Evolutionary conservation across 1,140 invertebrate genomes (phyloP).

Genomic region (Nasonia vitripennis): DNA sequence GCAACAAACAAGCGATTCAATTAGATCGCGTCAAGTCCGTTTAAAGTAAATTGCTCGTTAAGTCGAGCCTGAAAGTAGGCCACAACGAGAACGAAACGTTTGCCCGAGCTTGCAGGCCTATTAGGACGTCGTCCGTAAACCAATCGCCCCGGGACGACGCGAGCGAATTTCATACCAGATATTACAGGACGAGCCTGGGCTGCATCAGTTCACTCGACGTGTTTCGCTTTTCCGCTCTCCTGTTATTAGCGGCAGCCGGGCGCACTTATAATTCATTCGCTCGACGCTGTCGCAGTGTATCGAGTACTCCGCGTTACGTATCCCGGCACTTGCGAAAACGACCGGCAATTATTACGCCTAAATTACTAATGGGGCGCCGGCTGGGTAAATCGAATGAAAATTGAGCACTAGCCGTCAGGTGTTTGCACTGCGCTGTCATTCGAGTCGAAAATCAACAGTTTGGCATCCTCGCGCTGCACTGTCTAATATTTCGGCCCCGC

Average conservation of each 20-base stretch:
- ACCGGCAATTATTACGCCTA: background rate
- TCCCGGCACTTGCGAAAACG: background rate
- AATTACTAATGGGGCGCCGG: background rate
- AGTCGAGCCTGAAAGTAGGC: too few relatives aligned
- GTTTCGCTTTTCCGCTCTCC: background rate
- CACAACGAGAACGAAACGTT: too few relatives aligned
- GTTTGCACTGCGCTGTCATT: background rate
- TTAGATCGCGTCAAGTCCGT: too few relatives aligned
- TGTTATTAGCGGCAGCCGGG: background rate
- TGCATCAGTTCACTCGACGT: background rate
- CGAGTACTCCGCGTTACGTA: background rate
- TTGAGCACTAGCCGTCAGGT: background rate
- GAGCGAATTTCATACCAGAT: too few relatives aligned
- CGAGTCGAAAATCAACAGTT: background rate
- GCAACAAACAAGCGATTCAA: too few relatives aligned
- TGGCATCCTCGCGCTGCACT: too few relatives aligned
- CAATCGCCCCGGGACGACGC: too few relatives aligned
- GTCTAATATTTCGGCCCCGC: too few relatives aligned
- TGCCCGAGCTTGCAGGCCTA: too few relatives aligned
- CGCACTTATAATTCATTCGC: background rate
- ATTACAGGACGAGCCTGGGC: background rate
- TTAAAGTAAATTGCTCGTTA: too few relatives aligned
- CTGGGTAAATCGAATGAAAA: background rate
- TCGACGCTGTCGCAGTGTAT: background rate
- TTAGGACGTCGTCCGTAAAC: too few relatives aligned